A percentile compares a stretch with the other conserved stretches of the same genome.
phyloP scores from a whole-genome alignment of 2,113 vertebrate species.

The Cacatua alba region DNA sequence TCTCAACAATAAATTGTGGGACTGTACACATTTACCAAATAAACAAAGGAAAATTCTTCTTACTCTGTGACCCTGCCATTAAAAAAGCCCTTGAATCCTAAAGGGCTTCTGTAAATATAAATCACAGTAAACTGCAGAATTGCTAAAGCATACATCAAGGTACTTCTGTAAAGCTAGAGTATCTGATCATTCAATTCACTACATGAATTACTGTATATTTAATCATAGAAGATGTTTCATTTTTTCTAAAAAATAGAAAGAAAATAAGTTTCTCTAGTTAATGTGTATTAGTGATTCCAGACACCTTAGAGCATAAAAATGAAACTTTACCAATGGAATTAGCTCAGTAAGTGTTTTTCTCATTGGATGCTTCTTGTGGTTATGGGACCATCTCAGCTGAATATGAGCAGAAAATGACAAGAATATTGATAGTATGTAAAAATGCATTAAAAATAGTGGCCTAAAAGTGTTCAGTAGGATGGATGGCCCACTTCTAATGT shows the following conservation, averaged over 20 bases:
- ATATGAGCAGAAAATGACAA: neutral
- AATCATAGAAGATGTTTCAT: neutral
- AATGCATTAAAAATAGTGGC: neutral
- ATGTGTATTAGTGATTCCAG: neutral
- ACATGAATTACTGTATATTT: neutral
- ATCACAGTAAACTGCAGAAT: neutral
- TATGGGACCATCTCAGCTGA: neutral
- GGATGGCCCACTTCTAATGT: neutral
- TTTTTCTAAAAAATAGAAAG: neutral
- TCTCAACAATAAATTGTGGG: neutral
- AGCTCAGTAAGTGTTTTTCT: constrained; percentile 3
- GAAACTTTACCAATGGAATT: neutral
- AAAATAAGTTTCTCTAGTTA: neutral
- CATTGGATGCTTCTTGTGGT: neutral
- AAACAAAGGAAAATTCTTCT: constrained; percentile 24
- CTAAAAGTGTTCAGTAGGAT: neutral
- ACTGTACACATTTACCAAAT: neutral
- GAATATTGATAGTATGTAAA: neutral
- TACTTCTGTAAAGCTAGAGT: neutral
- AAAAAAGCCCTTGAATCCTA: neutral
- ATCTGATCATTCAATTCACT: neutral
- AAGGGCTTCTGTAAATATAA: neutral
- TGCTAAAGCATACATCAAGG: neutral
- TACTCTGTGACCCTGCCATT: neutral
- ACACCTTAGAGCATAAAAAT: neutral